Base-by-base conservation (phyloP, 1,140 invertebrate genomes). In the Penaeus chinensis region DNA sequence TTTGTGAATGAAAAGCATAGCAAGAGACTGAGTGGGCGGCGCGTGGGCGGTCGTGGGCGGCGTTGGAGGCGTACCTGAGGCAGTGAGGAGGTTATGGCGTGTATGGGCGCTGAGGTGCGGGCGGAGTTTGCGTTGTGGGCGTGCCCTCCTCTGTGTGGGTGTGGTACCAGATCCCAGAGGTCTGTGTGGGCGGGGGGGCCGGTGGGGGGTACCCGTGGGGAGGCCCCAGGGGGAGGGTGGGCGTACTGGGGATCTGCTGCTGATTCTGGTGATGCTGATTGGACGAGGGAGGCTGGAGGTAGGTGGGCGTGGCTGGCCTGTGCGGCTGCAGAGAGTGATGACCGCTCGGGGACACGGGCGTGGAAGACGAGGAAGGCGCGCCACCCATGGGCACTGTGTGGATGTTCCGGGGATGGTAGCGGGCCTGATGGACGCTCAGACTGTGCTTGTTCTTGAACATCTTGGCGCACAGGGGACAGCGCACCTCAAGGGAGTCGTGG, bases 361-460 rank as follows among this genome's bases (percentile, higher is more conserved):
- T 47, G 81, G 74, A 76, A 82, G 81, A 66, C 47, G 80, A 62
- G 20, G 80, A 20, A 42, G 63, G 27, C 54, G 78, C 37, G 54
- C n/a, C 54, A n/a, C 37, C 22, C 80, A 74, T 37, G 77, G 84
- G 69, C 63, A 82, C 66, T 66, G 69, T 42, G 69, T 83, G 84
- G 32, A 79, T 27, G 76, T 90, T 86, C 37, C 85, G 63, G 37
- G 90, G 90, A 71, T 90, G 90, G 79, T 90, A 90, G 66, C 90
- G 63, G 62, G 90, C 90, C 85, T 87, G 85, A 82, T 90, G 90
- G 10, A 90, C 90, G 20, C 90, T 88, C 24, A 90, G 82, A 71
- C 90, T 90, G 78, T 90, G 90, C 61, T 90, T 90, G 83, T 90
- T 90, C 81, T 90, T 90, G 65, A 90, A 90, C 81, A 89, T 84